These are phyloP conservation scores for Lordiphosa mommai DNA, from an alignment of 1,140 invertebrate species.

Conservation along the genomic window DNA sequence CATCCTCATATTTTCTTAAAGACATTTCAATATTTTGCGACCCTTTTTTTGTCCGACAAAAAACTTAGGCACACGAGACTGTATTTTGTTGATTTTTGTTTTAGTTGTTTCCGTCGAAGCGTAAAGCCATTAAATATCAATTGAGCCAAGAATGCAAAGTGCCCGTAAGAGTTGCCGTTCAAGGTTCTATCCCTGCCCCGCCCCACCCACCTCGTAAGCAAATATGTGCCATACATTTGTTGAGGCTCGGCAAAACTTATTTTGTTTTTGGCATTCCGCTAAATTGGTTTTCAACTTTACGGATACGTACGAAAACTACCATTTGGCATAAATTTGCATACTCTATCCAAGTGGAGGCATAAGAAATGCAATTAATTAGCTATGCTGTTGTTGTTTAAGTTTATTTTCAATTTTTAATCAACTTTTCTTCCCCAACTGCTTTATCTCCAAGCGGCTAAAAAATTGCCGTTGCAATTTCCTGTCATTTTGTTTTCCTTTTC, in stretches of 20 bases:
- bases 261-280: slow-evolving; percentile 47
- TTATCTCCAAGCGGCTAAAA: too few species aligned
- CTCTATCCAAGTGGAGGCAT: too few species aligned
- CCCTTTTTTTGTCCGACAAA: slow-evolving; percentile 18
- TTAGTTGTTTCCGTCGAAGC: slow-evolving; percentile 41
- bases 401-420: too few species aligned
- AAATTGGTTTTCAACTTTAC: slow-evolving; percentile 63
- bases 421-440: too few species aligned
- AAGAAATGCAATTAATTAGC: too few species aligned
- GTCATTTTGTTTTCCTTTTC: too few species aligned
- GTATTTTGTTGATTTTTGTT: slow-evolving; percentile 31
- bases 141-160: slow-evolving; percentile 56
- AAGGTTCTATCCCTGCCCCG: neutral
- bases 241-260: slow-evolving; percentile 5
- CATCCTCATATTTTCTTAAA: slow-evolving; percentile 14
- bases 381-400: too few species aligned
- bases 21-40: slow-evolving; percentile 47
- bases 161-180: slow-evolving; percentile 7
- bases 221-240: slow-evolving; percentile 10
- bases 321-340: too few species aligned
- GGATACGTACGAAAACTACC: slow-evolving; percentile 16
- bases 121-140: slow-evolving; percentile 70
- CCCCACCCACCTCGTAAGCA: slow-evolving; percentile 15
- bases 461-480: too few species aligned
- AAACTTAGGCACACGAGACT: slow-evolving; percentile 14